Base-by-base conservation (phyloP, 2,797 vertebrate species). In the Chlorospingus semifuscus region DNA sequence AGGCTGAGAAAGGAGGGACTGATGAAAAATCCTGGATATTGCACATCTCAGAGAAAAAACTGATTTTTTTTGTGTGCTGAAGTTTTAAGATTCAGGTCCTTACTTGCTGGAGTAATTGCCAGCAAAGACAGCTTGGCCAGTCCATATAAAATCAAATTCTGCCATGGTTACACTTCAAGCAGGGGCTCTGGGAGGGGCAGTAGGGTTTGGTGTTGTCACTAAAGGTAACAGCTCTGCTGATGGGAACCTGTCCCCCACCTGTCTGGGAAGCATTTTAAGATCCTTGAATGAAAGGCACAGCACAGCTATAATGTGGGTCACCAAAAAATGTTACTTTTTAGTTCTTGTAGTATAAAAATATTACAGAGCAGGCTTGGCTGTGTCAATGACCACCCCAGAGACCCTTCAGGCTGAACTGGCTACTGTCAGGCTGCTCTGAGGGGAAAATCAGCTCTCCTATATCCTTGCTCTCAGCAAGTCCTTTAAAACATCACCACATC, bases 391-490 rank as follows among this genome's bases (percentile, higher is more conserved):
- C 46, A 50, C 64, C 46, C n/a, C 21, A 56, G 57, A 47, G 32
- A 44, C 32, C 59, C 50, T 77, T 74, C 53, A 36, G 39, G 23
- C 32, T 89, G 56, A 70, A 12, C 76, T 57, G 85, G 70, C 84
- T 83, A 29, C 82, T 44, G 52, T 47, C 22, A 50, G 6, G 70
- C 39, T 84, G 1, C 41, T 89, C 52, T 24, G 8, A 50, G 27
- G 81, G 69, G 37, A 84, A 79, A 92, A 82, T 30, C 81, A 92
- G 34, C 77, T 79, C 24, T 53, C n/a, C 55, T 57, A 3, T 70
- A 83, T 63, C 89, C 78, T 93, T 79, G 87, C 77, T 94, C 95
- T 95, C 94, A 89, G 94, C 53, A 90, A 85, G 89, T 93, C 92
- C 83, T 93, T 89, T 72, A 83, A 96, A 96, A 95, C 61, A 65